Percentiles rank a stretch among this genome's conserved stretches.
These are phyloP conservation scores for Lineus longissimus DNA, from an alignment of 1,140 invertebrate genomes.

Conservation along the genomic window DNA sequence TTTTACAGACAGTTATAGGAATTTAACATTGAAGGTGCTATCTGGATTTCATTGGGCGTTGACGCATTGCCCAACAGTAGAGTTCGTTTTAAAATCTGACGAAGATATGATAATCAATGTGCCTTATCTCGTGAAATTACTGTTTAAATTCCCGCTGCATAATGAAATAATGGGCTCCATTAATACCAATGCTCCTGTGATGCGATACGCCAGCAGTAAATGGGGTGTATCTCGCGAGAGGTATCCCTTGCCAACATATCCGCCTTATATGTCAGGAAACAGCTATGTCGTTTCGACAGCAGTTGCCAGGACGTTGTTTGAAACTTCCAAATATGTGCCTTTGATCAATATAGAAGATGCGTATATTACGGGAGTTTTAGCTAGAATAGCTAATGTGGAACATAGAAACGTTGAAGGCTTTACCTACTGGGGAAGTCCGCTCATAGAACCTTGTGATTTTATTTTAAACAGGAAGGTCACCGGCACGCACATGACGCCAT, in stretches of 20 bases:
- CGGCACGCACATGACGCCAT: constrained; percentile 18
- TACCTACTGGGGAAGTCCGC: constrained; percentile 19
- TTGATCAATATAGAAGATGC: constrained; percentile 52
- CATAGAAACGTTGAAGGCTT: constrained; percentile 22
- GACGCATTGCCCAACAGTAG: constrained; percentile 61
- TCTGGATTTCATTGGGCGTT: constrained; percentile 75
- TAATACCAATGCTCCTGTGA: background rate
- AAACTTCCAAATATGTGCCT: constrained; percentile 31
- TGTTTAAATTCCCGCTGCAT: constrained; percentile 1
- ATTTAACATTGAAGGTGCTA: constrained; percentile 81
- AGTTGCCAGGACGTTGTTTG: constrained; percentile 24
- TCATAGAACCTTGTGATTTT: constrained; percentile 23
- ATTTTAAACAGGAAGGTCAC: constrained; percentile 17
- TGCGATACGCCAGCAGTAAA: constrained; percentile 22
- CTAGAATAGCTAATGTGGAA: constrained; percentile 24
- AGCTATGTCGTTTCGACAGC: constrained; percentile 38
- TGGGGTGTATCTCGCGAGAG: constrained; percentile 34
- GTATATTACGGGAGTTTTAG: constrained; percentile 53
- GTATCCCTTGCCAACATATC: constrained; percentile 34
- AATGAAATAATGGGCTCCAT: background rate
- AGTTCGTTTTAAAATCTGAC: constrained; percentile 54
- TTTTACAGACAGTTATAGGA: constrained; percentile 73
- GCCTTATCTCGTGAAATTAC: constrained; percentile 12
- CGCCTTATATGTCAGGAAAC: constrained; percentile 37
- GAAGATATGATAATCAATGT: constrained; percentile 57